Percentiles rank a stretch among this genome's conserved stretches.
These are phyloP conservation scores for Sebastes fasciatus DNA, from an alignment of 2,113 vertebrate species.

Conservation along the genomic window DNA sequence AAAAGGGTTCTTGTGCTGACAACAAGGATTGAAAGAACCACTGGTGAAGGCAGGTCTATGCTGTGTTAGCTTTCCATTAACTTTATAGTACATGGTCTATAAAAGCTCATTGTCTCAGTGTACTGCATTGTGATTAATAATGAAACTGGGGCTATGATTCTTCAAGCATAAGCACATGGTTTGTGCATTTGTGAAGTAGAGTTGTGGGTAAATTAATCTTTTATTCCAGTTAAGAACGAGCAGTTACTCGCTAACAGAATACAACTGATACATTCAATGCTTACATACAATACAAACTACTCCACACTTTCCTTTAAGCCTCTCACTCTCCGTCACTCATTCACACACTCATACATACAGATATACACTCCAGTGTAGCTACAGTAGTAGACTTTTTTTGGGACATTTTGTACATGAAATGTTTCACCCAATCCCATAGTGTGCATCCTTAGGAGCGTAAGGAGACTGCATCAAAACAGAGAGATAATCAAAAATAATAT, in stretches of 20 bases:
- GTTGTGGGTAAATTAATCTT: slow-evolving; percentile 49
- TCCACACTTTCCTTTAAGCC: not conserved
- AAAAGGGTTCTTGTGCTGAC: not conserved
- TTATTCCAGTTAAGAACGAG: slow-evolving; percentile 40
- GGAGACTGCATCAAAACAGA: slow-evolving; percentile 69
- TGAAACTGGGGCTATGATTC: not conserved
- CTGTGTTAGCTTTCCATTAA: not conserved
- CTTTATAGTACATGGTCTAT: not conserved
- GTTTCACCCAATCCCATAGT: slow-evolving; percentile 36
- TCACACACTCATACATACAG: slow-evolving; percentile 15
- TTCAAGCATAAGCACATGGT: slow-evolving; percentile 36
- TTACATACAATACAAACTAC: slow-evolving; percentile 11
- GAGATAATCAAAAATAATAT: slow-evolving; percentile 80
- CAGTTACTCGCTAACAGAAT: slow-evolving; percentile 11
- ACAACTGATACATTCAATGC: not conserved
- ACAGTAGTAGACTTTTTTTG: slow-evolving; percentile 1
- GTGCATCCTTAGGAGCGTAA: slow-evolving; percentile 56
- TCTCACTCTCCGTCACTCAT: slow-evolving; percentile 10
- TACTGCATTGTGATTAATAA: not conserved
- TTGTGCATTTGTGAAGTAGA: slow-evolving; percentile 61
- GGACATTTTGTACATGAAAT: slow-evolving; percentile 45
- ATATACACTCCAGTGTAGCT: slow-evolving; percentile 4
- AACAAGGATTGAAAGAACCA: not conserved
- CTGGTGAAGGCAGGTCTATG: not conserved
- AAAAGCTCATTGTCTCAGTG: slow-evolving; percentile 4